Percentiles rank a stretch among this genome's conserved stretches.
Evolutionary conservation across 2,888 invertebrate species (phyloP).

Genomic region (Amphiduros pacificus): DNA sequence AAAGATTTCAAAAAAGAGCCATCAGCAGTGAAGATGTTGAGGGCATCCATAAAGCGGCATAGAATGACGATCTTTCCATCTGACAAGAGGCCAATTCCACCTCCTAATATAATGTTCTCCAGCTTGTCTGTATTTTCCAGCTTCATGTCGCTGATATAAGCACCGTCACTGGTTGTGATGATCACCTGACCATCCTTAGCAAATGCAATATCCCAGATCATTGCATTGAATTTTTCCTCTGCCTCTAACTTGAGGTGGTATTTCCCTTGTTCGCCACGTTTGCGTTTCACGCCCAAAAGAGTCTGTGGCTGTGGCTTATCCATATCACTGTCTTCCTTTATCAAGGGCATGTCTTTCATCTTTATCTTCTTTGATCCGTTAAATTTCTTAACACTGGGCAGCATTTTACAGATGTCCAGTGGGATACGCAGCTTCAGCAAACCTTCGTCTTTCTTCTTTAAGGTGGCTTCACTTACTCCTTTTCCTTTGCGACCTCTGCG

Average conservation of each 20-base stretch:
- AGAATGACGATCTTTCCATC: conserved; percentile 23
- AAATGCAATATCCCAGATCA: conserved; percentile 27
- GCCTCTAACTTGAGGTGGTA: conserved; percentile 1
- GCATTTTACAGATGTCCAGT: conserved; percentile 8
- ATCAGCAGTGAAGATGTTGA: conserved; percentile 21
- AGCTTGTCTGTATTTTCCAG: conserved; percentile 14
- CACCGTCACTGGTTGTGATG: conserved; percentile 19
- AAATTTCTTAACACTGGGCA: conserved; percentile 24
- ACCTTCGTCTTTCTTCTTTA: conserved; percentile 16
- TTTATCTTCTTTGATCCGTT: not conserved
- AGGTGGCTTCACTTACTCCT: too few relatives aligned
- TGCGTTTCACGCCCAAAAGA: conserved; percentile 4
- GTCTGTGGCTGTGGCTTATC: not conserved
- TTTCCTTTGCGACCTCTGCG: too few relatives aligned
- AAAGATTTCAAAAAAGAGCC: conserved; percentile 23
- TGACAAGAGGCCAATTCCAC: conserved; percentile 23
- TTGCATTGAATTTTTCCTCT: conserved; percentile 20
- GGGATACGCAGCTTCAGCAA: conserved; percentile 25
- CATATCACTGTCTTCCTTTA: not conserved
- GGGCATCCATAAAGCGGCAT: conserved; percentile 19
- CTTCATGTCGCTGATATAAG: conserved; percentile 20
- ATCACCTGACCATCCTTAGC: conserved; percentile 8
- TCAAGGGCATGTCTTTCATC: not conserved
- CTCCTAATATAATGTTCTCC: conserved; percentile 24
- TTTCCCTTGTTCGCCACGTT: conserved; percentile 1